phyloP scores from a whole-genome alignment of 2,797 vertebrate genomes.

The Malurus leucopterus region DNA sequence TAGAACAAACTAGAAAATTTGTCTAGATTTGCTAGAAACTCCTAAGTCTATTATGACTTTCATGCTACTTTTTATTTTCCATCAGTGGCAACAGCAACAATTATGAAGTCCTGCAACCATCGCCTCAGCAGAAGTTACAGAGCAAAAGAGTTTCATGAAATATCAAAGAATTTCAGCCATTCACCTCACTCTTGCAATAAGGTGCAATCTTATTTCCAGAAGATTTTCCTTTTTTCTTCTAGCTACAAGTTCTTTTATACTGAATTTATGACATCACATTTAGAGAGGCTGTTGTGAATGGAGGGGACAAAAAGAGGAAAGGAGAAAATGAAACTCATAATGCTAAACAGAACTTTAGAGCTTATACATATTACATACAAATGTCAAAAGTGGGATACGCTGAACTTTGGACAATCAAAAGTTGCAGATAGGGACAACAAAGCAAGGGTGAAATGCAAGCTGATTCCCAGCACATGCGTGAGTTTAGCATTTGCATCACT shows the following conservation, averaged over 20 bases:
- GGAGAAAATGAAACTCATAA: background rate
- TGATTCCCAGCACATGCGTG: background rate
- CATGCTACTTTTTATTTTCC: background rate
- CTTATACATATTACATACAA: background rate
- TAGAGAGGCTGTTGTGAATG: background rate
- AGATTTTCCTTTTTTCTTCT: background rate
- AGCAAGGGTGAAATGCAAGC: background rate
- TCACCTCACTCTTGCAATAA: background rate
- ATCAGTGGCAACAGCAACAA: background rate
- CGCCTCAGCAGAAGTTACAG: background rate
- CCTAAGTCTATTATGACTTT: background rate
- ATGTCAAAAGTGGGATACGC: background rate
- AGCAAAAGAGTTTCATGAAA: background rate
- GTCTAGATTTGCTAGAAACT: background rate
- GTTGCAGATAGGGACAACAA: background rate
- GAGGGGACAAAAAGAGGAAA: background rate
- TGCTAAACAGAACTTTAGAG: background rate
- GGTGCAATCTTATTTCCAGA: background rate
- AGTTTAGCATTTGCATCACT: fast-evolving
- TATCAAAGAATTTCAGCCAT: background rate
- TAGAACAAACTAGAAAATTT: too few relatives aligned
- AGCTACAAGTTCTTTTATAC: background rate
- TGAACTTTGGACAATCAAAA: background rate
- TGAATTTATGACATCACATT: background rate
- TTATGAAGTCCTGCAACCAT: background rate